Evolutionary conservation across 2,113 vertebrate species (phyloP).

Genomic region (Ivindomyrus marchei): DNA sequence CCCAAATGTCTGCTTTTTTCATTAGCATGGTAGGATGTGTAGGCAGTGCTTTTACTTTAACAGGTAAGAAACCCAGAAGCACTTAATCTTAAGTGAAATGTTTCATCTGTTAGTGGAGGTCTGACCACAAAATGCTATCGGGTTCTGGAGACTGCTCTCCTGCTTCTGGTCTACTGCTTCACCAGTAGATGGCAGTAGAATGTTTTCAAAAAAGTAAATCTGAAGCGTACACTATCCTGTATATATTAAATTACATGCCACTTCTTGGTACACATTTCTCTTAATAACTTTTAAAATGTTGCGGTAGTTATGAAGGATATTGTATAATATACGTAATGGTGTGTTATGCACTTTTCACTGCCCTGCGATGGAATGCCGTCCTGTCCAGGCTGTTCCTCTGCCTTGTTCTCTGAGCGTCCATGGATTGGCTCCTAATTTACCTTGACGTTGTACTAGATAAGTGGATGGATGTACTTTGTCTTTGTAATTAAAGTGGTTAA

Average conservation of each 20-base stretch:
- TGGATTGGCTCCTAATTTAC: not conserved
- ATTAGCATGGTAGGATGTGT: not conserved
- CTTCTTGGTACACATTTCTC: not conserved
- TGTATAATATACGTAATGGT: not conserved
- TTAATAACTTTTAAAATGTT: not conserved
- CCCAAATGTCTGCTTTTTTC: not conserved
- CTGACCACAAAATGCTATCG: not conserved
- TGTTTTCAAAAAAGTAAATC: not conserved
- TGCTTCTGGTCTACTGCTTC: not conserved
- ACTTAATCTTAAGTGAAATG: not conserved
- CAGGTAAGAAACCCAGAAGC: not conserved
- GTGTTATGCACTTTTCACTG: not conserved
- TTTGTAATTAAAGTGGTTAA: not conserved
- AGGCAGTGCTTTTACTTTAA: not conserved
- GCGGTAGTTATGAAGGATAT: not conserved
- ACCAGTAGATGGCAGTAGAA: not conserved
- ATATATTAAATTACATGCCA: not conserved
- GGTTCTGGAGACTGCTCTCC: not conserved
- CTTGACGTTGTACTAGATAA: not conserved
- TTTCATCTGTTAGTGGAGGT: not conserved
- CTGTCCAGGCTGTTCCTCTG: not conserved
- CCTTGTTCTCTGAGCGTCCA: not conserved
- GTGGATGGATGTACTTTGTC: not conserved
- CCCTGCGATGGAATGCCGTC: not conserved
- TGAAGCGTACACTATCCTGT: not conserved